Conservation (phyloP, 53 echinoderm and acorn worm species). For the Henricia sp. region DNA sequence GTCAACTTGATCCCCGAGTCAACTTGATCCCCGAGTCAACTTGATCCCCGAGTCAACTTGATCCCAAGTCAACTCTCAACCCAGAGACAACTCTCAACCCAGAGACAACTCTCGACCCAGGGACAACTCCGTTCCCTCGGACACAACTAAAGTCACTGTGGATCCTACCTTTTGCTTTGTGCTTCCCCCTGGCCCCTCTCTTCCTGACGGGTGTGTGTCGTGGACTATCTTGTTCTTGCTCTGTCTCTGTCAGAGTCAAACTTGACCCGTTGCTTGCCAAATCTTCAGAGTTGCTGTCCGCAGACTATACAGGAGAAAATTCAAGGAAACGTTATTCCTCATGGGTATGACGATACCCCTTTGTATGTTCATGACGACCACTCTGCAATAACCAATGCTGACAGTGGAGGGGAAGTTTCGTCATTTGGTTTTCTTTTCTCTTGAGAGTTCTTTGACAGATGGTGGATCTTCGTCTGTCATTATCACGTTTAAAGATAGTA, state of each 20-base stretch:
- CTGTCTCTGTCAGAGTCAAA: constrained; percentile 76
- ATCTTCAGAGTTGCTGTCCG: constrained; percentile 34
- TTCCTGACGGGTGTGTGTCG: constrained; percentile 59
- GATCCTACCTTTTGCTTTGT: constrained; percentile 61
- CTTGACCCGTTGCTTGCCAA: constrained; percentile 68
- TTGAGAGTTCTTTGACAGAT: no score
- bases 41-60: no score
- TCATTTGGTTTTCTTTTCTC: constrained; percentile 3
- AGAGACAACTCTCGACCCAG: no score
- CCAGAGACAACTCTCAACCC: no score
- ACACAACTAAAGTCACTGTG: no score
- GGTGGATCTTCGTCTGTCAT: no score
- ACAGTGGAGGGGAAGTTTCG: not conserved
- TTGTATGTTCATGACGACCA: constrained; percentile 44
- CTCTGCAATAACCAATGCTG: no score
- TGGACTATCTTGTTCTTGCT: constrained; percentile 67
- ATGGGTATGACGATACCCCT: constrained; percentile 2
- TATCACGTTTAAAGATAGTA: no score
- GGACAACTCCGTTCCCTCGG: no score
- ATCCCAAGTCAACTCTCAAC: no score
- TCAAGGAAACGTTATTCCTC: not conserved
- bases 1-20: no score
- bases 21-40: no score
- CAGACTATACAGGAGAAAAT: constrained; percentile 3
- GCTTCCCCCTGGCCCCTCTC: constrained; percentile 46